These are phyloP conservation scores for Malurus splendens DNA, from an alignment of 2,797 vertebrate genomes.

Conservation along the genomic window DNA sequence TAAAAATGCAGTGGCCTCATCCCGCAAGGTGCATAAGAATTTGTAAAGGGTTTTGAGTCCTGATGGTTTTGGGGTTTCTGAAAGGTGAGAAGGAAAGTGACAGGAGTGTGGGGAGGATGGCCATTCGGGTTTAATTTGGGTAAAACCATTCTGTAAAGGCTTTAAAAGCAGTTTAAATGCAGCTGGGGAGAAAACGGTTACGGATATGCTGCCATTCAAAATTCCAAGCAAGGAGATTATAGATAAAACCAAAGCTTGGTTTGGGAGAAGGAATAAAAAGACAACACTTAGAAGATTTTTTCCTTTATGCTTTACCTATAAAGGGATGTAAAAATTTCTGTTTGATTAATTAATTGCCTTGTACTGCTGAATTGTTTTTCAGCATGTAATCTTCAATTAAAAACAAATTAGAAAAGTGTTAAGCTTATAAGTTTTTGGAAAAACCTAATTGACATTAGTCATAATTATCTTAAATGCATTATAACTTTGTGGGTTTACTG, in stretches of 20 bases:
- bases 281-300: background rate
- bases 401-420: background rate
- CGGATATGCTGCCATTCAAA: background rate
- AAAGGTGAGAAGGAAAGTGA: background rate
- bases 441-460: rapidly evolving
- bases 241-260: background rate
- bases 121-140: background rate
- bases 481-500: background rate
- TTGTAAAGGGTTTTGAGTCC: background rate
- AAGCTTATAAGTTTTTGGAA: background rate
- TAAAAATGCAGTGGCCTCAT: background rate
- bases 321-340: background rate
- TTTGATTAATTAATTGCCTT: background rate
- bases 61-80: background rate
- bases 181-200: background rate
- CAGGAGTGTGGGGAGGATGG: background rate
- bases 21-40: background rate
- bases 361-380: background rate
- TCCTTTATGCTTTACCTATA: background rate
- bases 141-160: background rate
- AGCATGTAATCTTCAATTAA: background rate
- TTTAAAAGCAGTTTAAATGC: background rate
- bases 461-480: background rate
- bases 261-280: background rate
- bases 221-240: background rate